Percentiles rank a stretch among this genome's conserved stretches.
phyloP scores from a whole-genome alignment of 2,113 vertebrate genomes.

The Pedionomus torquatus region DNA sequence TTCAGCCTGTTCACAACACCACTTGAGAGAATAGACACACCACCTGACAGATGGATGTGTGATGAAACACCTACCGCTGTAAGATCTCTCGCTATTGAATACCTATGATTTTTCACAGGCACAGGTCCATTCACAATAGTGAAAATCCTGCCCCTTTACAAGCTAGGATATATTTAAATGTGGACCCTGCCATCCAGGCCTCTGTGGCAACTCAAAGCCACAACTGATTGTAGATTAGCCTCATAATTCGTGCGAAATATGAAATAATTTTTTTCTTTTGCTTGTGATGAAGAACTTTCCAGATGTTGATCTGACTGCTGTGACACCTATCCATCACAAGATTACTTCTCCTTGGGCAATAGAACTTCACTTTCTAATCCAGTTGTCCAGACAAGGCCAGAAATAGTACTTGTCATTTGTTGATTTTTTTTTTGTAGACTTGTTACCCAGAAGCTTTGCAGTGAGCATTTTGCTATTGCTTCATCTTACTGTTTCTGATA shows the following conservation, averaged over 20 bases:
- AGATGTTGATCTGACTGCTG: not conserved
- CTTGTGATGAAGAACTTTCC: not conserved
- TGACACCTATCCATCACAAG: not conserved
- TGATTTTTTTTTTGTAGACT: not conserved
- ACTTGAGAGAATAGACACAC: not conserved
- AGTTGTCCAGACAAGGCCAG: not conserved
- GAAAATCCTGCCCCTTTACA: not conserved
- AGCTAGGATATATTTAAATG: not conserved
- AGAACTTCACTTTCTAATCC: not conserved
- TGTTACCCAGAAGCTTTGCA: not conserved
- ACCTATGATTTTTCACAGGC: not conserved
- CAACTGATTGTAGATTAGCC: not conserved
- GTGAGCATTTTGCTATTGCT: not conserved
- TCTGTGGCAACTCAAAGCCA: not conserved
- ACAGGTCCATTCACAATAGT: not conserved
- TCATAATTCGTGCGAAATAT: not conserved
- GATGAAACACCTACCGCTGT: not conserved
- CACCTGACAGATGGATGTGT: not conserved
- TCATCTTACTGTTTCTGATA: not conserved
- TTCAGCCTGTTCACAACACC: not conserved
- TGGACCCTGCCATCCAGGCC: not conserved
- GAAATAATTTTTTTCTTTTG: not conserved
- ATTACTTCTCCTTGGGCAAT: not conserved
- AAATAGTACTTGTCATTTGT: not conserved
- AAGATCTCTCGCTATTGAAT: not conserved